phyloP scores from a whole-genome alignment of 2,888 invertebrate genomes.

The Platypus cylindrus region DNA sequence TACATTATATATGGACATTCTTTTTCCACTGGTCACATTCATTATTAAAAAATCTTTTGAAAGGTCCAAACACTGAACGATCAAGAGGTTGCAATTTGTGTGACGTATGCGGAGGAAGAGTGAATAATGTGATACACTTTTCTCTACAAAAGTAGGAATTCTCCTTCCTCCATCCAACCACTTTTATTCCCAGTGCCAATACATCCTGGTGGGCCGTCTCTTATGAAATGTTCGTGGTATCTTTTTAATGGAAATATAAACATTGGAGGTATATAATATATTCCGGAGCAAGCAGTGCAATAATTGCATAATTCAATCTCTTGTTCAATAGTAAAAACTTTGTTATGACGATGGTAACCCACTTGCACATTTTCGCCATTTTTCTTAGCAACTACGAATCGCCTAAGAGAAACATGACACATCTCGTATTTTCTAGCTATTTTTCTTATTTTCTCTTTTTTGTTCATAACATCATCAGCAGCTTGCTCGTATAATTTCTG shows the following conservation, averaged over 20 bases:
- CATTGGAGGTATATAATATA: too few relatives aligned
- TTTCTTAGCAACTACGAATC: conserved; percentile 7
- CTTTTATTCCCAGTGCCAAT: neutral
- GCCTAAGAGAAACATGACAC: conserved; percentile 9
- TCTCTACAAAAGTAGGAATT: conserved; percentile 8
- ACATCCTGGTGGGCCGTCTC: neutral
- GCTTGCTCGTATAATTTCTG: conserved; percentile 9
- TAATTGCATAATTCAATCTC: conserved; percentile 11
- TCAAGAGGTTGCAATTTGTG: conserved; percentile 17
- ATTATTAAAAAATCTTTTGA: conserved; percentile 7
- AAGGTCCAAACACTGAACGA: conserved; percentile 7
- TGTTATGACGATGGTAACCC: conserved; percentile 11
- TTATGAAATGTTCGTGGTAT: neutral
- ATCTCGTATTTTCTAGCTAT: conserved; percentile 7
- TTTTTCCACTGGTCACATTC: conserved; percentile 8
- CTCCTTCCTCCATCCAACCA: neutral
- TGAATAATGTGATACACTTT: conserved; percentile 18
- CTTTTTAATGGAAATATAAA: too few relatives aligned
- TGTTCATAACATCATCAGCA: conserved; percentile 8
- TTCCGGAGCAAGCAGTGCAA: too few relatives aligned
- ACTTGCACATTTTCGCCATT: conserved; percentile 7
- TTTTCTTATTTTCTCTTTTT: conserved; percentile 5
- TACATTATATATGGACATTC: conserved; percentile 5
- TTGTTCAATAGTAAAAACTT: conserved; percentile 9
- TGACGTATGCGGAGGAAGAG: conserved; percentile 17